phyloP scores from a whole-genome alignment of 2,797 vertebrate genomes.

The Petrocephalus schoutedeni region DNA sequence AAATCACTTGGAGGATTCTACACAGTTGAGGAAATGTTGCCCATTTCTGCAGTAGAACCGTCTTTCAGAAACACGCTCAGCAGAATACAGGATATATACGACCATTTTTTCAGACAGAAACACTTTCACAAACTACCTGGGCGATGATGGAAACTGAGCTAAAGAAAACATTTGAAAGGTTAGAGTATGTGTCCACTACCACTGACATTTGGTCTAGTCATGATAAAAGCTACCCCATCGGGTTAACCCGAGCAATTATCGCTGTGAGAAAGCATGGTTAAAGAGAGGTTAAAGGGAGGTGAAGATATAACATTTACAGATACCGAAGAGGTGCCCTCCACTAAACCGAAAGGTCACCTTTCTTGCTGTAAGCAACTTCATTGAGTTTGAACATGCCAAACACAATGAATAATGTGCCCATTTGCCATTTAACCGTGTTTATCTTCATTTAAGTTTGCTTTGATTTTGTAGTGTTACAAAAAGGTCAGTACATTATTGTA shows the following conservation, averaged over 20 bases:
- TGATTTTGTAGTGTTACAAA: too few species aligned
- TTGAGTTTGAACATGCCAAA: too few species aligned
- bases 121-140: neutral
- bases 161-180: slow-evolving; percentile 5
- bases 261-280: neutral
- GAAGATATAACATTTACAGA: neutral
- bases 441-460: too few species aligned
- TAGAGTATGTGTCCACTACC: slow-evolving; percentile 13
- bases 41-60: neutral
- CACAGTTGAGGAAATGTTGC: neutral
- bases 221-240: neutral
- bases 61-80: neutral
- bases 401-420: too few species aligned
- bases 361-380: neutral
- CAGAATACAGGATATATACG: neutral
- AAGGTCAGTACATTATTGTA: neutral
- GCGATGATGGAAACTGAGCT: neutral
- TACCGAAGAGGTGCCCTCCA: neutral
- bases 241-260: neutral
- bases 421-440: too few species aligned
- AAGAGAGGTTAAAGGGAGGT: neutral
- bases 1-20: neutral
- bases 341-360: neutral
- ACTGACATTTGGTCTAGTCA: slow-evolving; percentile 19
- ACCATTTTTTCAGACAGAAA: too few species aligned